These are phyloP conservation scores for Spicauda simplicius DNA, from an alignment of 2,888 invertebrate genomes.

Conservation along the genomic window DNA sequence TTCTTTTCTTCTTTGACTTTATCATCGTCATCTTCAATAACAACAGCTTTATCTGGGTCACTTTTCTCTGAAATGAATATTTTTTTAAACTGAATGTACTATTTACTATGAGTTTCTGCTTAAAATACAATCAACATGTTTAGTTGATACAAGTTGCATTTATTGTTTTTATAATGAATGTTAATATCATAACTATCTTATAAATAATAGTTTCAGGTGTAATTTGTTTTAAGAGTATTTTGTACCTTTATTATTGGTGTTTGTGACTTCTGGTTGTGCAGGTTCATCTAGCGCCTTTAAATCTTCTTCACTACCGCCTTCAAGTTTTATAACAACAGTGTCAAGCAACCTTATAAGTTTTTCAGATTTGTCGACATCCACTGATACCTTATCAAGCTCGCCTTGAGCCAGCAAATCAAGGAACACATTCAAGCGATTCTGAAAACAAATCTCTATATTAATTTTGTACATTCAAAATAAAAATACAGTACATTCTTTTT, in stretches of 20 bases:
- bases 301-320: slow-evolving; percentile 96
- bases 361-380: slow-evolving; percentile 94
- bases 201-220: no score
- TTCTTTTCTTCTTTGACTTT: slow-evolving; percentile 69
- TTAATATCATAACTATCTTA: no score
- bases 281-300: slow-evolving; percentile 92
- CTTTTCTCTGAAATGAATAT: slow-evolving; percentile 59
- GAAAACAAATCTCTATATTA: slow-evolving; percentile 33
- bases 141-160: no score
- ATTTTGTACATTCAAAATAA: no score
- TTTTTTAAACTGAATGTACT: background rate
- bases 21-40: slow-evolving; percentile 75
- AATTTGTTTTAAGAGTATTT: background rate
- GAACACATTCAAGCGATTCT: slow-evolving; percentile 96
- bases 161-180: no score
- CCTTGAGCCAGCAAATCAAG: slow-evolving; percentile 91
- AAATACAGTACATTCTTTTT: no score
- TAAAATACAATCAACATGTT: no score
- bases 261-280: slow-evolving; percentile 54
- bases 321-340: slow-evolving; percentile 97
- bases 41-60: slow-evolving; percentile 69
- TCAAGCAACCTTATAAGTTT: slow-evolving; percentile 95
- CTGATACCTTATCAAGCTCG: slow-evolving; percentile 90
- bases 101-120: no score
- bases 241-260: slow-evolving; percentile 60